phyloP scores from a whole-genome alignment of 2,797 vertebrate genomes.

The Sarcophilus harrisii region DNA sequence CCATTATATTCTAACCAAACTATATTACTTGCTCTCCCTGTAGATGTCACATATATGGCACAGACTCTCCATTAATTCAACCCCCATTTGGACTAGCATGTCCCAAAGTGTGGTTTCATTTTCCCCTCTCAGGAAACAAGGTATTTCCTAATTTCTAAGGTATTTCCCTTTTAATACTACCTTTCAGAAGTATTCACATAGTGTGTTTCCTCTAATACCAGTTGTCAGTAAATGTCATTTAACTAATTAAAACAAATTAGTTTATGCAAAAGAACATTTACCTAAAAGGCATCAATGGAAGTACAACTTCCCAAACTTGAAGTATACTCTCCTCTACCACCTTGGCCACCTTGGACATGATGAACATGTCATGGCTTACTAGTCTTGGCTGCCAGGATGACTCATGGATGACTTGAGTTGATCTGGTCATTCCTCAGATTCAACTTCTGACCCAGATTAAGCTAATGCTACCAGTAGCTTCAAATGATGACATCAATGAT shows the following conservation, averaged over 20 bases:
- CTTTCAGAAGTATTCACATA: too few relatives aligned
- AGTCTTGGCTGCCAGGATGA: background rate
- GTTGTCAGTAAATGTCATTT: background rate
- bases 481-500: background rate
- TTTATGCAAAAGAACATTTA: background rate
- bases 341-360: background rate
- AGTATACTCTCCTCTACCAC: background rate
- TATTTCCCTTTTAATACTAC: background rate
- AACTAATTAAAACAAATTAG: background rate
- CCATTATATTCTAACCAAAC: background rate
- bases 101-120: background rate
- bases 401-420: background rate
- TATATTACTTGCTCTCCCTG: background rate
- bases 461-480: background rate
- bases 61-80: background rate
- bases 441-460: background rate
- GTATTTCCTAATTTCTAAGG: background rate
- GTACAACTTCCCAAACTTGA: background rate
- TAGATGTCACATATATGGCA: background rate
- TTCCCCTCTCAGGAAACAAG: background rate
- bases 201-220: background rate
- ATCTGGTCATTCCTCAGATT: background rate
- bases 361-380: background rate
- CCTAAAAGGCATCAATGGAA: background rate
- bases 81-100: background rate